These are phyloP conservation scores for Microcebus ravelobensis DNA, from an alignment of 2,113 vertebrate genomes.

Conservation along the genomic window DNA sequence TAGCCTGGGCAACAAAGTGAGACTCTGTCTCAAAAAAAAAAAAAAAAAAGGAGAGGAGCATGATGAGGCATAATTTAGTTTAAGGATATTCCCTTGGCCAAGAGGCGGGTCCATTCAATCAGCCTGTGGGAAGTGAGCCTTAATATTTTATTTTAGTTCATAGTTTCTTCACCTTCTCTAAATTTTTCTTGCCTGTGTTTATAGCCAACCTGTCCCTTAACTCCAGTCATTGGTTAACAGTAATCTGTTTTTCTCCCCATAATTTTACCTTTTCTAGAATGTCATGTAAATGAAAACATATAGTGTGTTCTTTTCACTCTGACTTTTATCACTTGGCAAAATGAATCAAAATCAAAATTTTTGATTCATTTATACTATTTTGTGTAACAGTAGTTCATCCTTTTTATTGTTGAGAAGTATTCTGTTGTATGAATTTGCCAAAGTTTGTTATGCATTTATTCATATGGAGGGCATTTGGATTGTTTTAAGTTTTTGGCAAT, in stretches of 20 bases:
- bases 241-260: background rate
- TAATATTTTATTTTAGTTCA: background rate
- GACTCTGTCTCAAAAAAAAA: too few relatives aligned
- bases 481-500: background rate
- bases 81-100: too few relatives aligned
- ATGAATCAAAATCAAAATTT: background rate
- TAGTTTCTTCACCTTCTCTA: background rate
- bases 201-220: background rate
- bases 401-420: background rate
- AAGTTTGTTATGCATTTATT: background rate
- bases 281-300: background rate
- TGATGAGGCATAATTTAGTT: too few relatives aligned
- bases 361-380: background rate
- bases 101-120: too few relatives aligned
- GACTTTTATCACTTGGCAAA: background rate
- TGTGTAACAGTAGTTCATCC: background rate
- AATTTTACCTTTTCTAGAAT: slow-evolving; percentile 6
- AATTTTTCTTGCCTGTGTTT: background rate
- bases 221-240: background rate
- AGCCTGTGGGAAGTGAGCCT: too few relatives aligned
- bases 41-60: too few relatives aligned
- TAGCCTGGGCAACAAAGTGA: too few relatives aligned
- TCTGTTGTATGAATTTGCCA: background rate
- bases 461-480: background rate
- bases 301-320: background rate